These are phyloP conservation scores for Gallirallus australis DNA, from an alignment of 2,797 vertebrate genomes.

Conservation along the genomic window DNA sequence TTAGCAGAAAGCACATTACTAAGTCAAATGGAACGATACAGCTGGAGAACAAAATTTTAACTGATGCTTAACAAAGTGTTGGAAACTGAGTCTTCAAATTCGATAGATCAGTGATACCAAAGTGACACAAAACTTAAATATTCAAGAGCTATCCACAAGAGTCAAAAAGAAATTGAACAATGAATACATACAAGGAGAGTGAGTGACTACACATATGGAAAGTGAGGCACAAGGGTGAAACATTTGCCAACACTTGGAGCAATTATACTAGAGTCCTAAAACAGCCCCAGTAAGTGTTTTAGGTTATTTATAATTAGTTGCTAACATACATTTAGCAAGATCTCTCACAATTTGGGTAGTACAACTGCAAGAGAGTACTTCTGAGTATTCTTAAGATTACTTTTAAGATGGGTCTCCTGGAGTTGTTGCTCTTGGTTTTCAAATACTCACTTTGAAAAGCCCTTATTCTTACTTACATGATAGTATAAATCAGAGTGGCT, in stretches of 20 bases:
- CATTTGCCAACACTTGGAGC: not conserved
- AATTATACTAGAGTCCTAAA: not conserved
- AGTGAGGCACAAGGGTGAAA: not conserved
- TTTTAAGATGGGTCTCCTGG: not conserved
- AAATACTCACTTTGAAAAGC: not conserved
- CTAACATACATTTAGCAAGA: not conserved
- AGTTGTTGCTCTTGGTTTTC: not conserved
- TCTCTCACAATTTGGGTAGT: not conserved
- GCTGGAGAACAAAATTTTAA: not conserved
- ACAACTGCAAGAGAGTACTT: not conserved
- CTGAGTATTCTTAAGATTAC: not conserved
- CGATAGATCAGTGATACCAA: not conserved
- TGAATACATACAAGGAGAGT: not conserved
- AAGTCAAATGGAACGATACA: not conserved
- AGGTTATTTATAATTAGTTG: not conserved
- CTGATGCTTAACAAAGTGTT: not conserved
- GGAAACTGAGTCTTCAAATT: not conserved
- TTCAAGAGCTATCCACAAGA: not conserved
- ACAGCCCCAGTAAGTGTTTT: not conserved
- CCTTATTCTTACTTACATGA: not conserved
- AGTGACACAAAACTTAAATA: not conserved
- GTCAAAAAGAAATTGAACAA: not conserved
- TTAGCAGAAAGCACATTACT: not conserved
- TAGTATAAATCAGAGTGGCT: not conserved
- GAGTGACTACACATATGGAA: not conserved